Evolutionary conservation across 2,797 vertebrate species (phyloP).

Genomic region (Glyptemys insculpta): DNA sequence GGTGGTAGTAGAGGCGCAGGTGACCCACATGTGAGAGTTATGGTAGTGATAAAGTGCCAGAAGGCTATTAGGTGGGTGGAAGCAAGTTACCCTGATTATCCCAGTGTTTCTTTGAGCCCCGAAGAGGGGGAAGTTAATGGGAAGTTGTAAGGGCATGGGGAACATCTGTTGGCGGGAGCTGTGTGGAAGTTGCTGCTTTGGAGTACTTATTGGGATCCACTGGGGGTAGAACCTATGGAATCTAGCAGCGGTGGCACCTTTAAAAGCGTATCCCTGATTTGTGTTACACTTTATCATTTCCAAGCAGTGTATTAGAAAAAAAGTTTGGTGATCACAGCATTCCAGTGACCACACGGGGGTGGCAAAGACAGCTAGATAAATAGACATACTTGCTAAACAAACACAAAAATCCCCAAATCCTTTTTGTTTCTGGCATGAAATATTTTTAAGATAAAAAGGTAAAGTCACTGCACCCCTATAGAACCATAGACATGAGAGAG

Average conservation of each 20-base stretch:
- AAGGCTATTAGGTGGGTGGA: neutral
- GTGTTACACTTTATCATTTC: neutral
- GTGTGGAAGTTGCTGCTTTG: accelerated
- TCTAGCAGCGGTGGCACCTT: neutral
- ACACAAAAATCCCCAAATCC: neutral
- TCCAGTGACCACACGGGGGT: neutral
- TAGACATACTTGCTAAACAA: neutral
- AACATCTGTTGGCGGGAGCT: neutral
- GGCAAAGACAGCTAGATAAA: neutral
- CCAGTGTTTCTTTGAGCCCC: neutral
- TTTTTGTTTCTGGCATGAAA: neutral
- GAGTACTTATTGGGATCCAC: neutral
- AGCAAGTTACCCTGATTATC: neutral
- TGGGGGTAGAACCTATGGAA: neutral
- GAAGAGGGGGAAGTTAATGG: neutral
- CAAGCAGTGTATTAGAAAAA: neutral
- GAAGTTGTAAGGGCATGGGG: too few species aligned
- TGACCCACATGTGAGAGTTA: neutral
- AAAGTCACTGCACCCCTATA: neutral
- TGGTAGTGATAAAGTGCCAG: neutral
- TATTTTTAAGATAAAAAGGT: neutral
- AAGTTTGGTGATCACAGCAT: neutral
- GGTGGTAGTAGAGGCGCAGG: neutral
- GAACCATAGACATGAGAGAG: neutral
- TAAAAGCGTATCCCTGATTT: neutral